A percentile compares a stretch with the other conserved stretches of the same genome.
These are phyloP conservation scores for Lottia gigantea DNA, from an alignment of 2,888 invertebrate species.

Conservation along the genomic window DNA sequence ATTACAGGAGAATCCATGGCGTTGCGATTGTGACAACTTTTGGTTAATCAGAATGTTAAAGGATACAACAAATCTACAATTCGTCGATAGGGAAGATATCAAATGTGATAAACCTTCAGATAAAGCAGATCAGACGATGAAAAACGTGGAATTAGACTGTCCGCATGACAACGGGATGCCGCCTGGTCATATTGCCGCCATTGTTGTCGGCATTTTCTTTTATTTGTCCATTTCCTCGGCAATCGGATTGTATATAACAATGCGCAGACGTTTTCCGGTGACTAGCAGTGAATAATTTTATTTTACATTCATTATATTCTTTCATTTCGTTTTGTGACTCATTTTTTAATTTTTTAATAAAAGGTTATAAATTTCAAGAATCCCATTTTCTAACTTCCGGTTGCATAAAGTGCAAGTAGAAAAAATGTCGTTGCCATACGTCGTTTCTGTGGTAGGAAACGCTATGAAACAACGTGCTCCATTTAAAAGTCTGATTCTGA, in stretches of 20 bases:
- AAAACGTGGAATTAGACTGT: background rate
- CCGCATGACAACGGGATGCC: background rate
- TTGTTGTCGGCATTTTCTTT: background rate
- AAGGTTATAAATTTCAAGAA: too few relatives aligned
- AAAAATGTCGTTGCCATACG: too few relatives aligned
- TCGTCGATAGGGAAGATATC: background rate
- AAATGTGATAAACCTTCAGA: background rate
- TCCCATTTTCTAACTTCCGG: too few relatives aligned
- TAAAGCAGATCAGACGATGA: background rate
- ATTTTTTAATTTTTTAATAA: too few relatives aligned
- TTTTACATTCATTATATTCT: too few relatives aligned
- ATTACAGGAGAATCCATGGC: background rate
- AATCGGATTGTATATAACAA: constrained; percentile 11
- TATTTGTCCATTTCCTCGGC: constrained; percentile 12
- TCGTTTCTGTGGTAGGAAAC: too few relatives aligned
- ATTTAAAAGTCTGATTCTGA: too few relatives aligned
- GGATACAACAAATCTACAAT: background rate
- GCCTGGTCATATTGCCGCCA: background rate
- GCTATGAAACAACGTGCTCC: too few relatives aligned
- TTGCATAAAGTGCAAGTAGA: too few relatives aligned
- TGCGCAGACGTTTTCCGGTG: constrained; percentile 10
- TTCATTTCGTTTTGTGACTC: too few relatives aligned
- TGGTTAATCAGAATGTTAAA: background rate
- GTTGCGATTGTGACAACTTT: background rate
- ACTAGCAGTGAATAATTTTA: background rate